Evolutionary conservation across 2,113 vertebrate species (phyloP), one percentile per base, ranked within the genome.

Genomic region (Trinectes maculatus): DNA sequence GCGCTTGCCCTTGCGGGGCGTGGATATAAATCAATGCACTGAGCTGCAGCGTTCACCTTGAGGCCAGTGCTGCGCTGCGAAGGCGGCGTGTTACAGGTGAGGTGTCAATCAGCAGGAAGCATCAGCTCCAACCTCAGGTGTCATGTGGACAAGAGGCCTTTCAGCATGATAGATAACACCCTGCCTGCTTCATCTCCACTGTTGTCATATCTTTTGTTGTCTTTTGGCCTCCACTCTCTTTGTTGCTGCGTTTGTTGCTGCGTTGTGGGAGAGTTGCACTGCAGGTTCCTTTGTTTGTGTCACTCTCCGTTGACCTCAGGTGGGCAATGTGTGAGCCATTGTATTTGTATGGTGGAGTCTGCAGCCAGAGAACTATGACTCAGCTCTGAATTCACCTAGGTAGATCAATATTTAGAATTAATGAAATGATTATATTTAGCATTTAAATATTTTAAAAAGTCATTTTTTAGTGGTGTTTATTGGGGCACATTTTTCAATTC

Each of bases 281-380:
- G 66, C 63, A 62, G 71, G 55, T 36, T 15, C 29, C 70, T 79
- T 67, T 79, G 68, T 66, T 74, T 59, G 68, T 63, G 73, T 75
- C 75, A 74, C 68, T 58, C 62, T 16, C 54, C 16, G 28, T 49
- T 66, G 77, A 79, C 74, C 70, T 57, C 12, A 54, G 33, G 63
- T 72, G 62, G 67, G 62, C 42, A 42, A 47, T 19, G 68, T 2
- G 34, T 73, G 53, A 76, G 53, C 42, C 2, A 26, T 46, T 8
- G 15, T 40, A 24, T 75, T 26, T 64, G 47, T 64, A 56, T 2
- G 47, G 11, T 22, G 31, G 9, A 19, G 40, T 39, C 34, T 44
- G 37, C 54, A 62, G 13, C 59, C 34, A 43, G n/a, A n/a, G n/a
- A n/a, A n/a, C n/a, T n/a, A n/a, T n/a, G n/a, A n/a, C n/a, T n/a